Base-by-base conservation (phyloP, 2,888 invertebrate genomes). In the Volucella inflata region DNA sequence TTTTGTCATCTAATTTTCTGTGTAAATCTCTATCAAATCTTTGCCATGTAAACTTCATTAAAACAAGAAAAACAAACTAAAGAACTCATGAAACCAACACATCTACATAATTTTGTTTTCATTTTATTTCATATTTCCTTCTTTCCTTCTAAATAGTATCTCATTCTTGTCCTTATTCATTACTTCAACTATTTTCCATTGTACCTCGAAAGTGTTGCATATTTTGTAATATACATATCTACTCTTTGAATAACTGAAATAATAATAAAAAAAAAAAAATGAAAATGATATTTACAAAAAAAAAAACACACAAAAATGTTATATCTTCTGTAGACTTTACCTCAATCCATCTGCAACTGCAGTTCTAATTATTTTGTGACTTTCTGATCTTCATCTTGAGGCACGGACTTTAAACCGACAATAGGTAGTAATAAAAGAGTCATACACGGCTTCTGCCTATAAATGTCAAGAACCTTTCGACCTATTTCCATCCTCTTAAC, bases 91-190 rank as follows among this genome's bases (percentile, higher is more conserved):
- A 70, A 82, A 55, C 76, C 48, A 68, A 81, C 74, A 64, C 72
- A 44, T 50, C 30, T 55, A 59, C 65, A 67, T 79, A 84, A n/a
- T 30, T 30, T 6, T 30, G 30, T 30, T 30, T 30, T 70, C 60
- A 79, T 60, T 87, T 64, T 46, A 55, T 77, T 78, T 71, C 48
- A 60, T 40, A 71, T 74, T 71, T 36, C 48, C 50, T 16, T 62
- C 16, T n/a, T 57, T 42, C 14, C 1, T n/a, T 76, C 87, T 90
- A 87, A 30, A 30, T 30, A 30, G 6, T 30, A 0, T 87, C 87
- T 87, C 88, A 88, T 88, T 88, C 87, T 88, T 87, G 88, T 67
- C 87, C 81, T 88, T 88, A n/a, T 16, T 55, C 42, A 50, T n/a
- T 38, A 12, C 9, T 16, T 59, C 48, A 16, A 68, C 40, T 60